Percentiles rank a stretch among this genome's conserved stretches.
Evolutionary conservation across 2,113 vertebrate genomes (phyloP).

Genomic region (Casuarius casuarius): DNA sequence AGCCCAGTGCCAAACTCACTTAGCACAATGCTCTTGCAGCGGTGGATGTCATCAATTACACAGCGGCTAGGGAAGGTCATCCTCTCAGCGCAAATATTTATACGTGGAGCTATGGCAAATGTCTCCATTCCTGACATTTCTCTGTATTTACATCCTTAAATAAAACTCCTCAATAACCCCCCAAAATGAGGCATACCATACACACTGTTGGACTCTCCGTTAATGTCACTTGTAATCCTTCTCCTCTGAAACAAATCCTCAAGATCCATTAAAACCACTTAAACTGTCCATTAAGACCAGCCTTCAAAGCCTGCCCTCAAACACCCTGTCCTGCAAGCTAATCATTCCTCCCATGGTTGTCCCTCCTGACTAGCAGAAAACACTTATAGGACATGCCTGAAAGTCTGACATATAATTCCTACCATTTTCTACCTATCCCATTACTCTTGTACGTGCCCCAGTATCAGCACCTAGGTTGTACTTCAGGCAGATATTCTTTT

Average conservation of each 20-base stretch:
- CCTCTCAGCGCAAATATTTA: conserved; percentile 45
- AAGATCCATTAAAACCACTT: conserved; percentile 55
- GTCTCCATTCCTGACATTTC: conserved; percentile 34
- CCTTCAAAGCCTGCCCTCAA: conserved; percentile 24
- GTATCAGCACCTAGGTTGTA: not conserved
- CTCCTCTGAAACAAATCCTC: conserved; percentile 44
- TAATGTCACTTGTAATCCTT: conserved; percentile 47
- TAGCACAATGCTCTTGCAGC: not conserved
- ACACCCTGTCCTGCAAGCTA: not conserved
- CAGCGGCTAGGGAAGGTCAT: conserved; percentile 40
- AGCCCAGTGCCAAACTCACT: not conserved
- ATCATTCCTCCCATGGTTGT: not conserved
- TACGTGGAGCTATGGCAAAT: not conserved
- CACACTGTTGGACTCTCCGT: not conserved
- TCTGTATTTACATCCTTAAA: conserved; percentile 49
- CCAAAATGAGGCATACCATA: conserved; percentile 19
- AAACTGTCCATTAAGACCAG: conserved; percentile 46
- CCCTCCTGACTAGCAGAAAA: conserved; percentile 3
- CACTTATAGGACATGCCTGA: not conserved
- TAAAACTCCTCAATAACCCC: conserved; percentile 41
- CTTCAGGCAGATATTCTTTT: not conserved
- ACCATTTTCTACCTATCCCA: not conserved
- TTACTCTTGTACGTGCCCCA: not conserved
- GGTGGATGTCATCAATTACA: conserved; percentile 33
- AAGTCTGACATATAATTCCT: not conserved